Percentiles rank a stretch among this genome's conserved stretches.
These are phyloP conservation scores for Tachysurus fulvidraco DNA, from an alignment of 2,113 vertebrate species.

Conservation along the genomic window DNA sequence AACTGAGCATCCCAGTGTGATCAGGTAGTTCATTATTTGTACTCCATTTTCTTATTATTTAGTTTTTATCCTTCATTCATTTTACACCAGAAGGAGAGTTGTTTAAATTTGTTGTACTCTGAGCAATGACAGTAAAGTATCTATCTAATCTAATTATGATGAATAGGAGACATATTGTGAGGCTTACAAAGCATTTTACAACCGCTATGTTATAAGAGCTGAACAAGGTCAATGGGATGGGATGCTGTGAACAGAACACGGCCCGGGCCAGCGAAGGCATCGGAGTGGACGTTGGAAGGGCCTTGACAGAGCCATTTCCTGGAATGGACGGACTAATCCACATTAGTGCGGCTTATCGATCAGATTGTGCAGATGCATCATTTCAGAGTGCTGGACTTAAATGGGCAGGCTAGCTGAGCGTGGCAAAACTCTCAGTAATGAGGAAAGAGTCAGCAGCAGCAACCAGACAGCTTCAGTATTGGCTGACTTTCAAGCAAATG, in stretches of 20 bases:
- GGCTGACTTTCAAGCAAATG: constrained; percentile 8
- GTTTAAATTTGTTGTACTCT: no score
- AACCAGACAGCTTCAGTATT: constrained; percentile 15
- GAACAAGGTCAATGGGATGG: not conserved
- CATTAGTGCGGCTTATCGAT: constrained; percentile 57
- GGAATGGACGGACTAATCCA: constrained; percentile 53
- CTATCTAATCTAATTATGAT: not conserved
- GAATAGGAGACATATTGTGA: not conserved
- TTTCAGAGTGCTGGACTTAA: constrained; percentile 35
- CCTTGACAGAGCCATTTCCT: constrained; percentile 52
- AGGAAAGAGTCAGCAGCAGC: constrained; percentile 47
- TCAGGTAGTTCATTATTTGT: no score
- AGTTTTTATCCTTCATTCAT: no score
- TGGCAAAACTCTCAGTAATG: constrained; percentile 40
- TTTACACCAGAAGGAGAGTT: no score
- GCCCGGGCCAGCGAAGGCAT: not conserved
- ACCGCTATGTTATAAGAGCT: not conserved
- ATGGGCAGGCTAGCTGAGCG: constrained; percentile 45
- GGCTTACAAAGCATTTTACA: not conserved
- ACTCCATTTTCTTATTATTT: no score
- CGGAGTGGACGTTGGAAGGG: constrained; percentile 34
- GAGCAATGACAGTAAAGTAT: no score
- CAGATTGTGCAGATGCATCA: constrained; percentile 45
- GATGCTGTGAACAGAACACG: not conserved
- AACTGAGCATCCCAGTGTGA: no score